phyloP scores from a whole-genome alignment of 2,113 vertebrate genomes.

The Phaethornis superciliosus region DNA sequence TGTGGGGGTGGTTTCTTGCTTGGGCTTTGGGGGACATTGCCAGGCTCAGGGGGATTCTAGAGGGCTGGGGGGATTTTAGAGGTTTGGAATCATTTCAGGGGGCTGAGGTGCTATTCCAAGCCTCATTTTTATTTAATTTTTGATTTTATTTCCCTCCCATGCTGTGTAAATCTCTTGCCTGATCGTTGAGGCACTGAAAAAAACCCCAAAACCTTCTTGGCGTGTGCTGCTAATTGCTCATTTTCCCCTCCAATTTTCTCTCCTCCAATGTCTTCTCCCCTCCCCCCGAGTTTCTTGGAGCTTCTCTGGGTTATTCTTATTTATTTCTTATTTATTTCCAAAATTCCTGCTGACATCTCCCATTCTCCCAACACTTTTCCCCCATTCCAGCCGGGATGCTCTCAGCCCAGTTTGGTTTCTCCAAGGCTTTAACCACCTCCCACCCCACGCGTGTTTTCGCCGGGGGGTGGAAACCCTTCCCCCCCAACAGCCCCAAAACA shows the following conservation, averaged over 20 bases:
- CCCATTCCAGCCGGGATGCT: background rate
- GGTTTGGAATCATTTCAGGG: too few species aligned
- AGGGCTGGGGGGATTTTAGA: too few species aligned
- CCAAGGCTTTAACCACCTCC: constrained; percentile 17
- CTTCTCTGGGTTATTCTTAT: background rate
- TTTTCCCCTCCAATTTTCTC: constrained; percentile 32
- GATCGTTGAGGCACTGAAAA: constrained; percentile 35
- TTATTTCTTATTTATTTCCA: background rate
- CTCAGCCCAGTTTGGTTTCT: background rate
- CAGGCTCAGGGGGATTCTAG: too few species aligned
- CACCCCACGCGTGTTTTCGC: background rate
- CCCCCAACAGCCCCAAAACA: background rate
- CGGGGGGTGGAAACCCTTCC: too few species aligned
- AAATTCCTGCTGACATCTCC: background rate
- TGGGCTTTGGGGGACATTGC: too few species aligned
- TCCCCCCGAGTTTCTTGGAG: background rate
- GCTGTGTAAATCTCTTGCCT: constrained; percentile 68
- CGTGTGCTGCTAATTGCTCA: constrained; percentile 53
- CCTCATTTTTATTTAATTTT: too few species aligned
- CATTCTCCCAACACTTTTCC: background rate
- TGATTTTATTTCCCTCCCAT: background rate
- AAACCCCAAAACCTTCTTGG: background rate
- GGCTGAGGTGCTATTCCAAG: too few species aligned
- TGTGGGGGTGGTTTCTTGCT: too few species aligned
- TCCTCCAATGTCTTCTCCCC: background rate